phyloP scores from a whole-genome alignment of 2,888 invertebrate species.

The Lycophotia porphyrea region DNA sequence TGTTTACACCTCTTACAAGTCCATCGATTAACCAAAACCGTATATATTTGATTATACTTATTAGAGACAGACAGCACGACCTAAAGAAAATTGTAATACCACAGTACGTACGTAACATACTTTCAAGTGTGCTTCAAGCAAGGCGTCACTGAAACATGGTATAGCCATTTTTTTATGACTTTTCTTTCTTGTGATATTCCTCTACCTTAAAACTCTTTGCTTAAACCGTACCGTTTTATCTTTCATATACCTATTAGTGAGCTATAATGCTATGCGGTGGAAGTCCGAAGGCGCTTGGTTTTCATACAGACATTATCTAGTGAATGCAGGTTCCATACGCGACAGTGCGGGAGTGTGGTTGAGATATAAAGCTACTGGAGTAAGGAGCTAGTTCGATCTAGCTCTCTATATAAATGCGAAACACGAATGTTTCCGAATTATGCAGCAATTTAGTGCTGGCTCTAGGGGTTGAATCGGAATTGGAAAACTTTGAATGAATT shows the following conservation, averaged over 20 bases:
- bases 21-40: not conserved
- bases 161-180: not conserved
- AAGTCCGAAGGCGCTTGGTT: slow-evolving; percentile 1
- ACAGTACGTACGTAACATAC: no score
- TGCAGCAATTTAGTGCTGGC: slow-evolving; percentile 2
- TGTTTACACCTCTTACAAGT: not conserved
- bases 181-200: not conserved
- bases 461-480: not conserved
- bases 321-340: slow-evolving; percentile 25
- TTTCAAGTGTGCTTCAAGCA: not conserved
- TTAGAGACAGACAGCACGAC: not conserved
- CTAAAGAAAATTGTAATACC: not conserved
- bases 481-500: not conserved
- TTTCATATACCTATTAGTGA: slow-evolving; percentile 11
- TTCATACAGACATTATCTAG: slow-evolving; percentile 41
- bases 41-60: not conserved
- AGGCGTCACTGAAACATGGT: not conserved
- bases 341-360: slow-evolving; percentile 14
- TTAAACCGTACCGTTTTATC: not conserved
- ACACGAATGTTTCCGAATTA: slow-evolving; percentile 1
- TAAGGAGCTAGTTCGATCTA: slow-evolving; percentile 11
- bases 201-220: not conserved
- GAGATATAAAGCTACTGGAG: slow-evolving; percentile 9
- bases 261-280: slow-evolving; percentile 26
- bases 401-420: slow-evolving; percentile 9